Evolutionary conservation across 2,113 vertebrate genomes (phyloP), one percentile per base, ranked within the genome.

Genomic region (Scartelaos histophorus): DNA sequence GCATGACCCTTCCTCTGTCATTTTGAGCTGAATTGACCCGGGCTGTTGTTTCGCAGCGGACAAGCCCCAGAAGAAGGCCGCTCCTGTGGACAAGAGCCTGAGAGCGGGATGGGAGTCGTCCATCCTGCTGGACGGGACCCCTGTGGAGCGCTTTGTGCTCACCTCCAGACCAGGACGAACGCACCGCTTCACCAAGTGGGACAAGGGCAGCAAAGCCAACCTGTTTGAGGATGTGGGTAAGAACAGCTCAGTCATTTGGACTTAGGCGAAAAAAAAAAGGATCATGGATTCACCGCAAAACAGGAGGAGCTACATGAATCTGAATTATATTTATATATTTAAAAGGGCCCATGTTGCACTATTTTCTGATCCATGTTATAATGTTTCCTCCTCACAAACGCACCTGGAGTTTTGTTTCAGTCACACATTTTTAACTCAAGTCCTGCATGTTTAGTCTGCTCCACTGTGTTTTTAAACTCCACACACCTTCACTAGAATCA

Each of bases 161-260:
- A 92, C 89, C 88, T 87, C 93, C 66, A 94, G 89, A 88, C 93
- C 94, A 65, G 80, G 93, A 67, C 91, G 93, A 89, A 90, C 87
- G 49, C 90, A 96, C 74, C 92, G 90, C 66, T 92, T 91, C 79
- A 67, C 93, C 64, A 93, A 84, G 29, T 86, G 64, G 58, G 91
- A 90, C 78, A 93, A 90, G 62, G 86, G 92, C 76, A 92, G 83
- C 13, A 85, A 82, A 21, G 83, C 89, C 17, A 87, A 91, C 74
- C 80, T 92, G 78, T 78, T 93, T 80, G 89, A 94, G 92, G 92
- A 94, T 19, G 78, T 95, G 85, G 93, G 92, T 95, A 92, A 93
- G 93, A 43, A 25, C 16, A 67, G 1, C 34, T 22, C 29, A 21
- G 45, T 56, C 56, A 49, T 60, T 10, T 13, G 35, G 10, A 19